Base-by-base conservation (phyloP, 2,113 vertebrate species). In the Hymenochirus boettgeri region DNA sequence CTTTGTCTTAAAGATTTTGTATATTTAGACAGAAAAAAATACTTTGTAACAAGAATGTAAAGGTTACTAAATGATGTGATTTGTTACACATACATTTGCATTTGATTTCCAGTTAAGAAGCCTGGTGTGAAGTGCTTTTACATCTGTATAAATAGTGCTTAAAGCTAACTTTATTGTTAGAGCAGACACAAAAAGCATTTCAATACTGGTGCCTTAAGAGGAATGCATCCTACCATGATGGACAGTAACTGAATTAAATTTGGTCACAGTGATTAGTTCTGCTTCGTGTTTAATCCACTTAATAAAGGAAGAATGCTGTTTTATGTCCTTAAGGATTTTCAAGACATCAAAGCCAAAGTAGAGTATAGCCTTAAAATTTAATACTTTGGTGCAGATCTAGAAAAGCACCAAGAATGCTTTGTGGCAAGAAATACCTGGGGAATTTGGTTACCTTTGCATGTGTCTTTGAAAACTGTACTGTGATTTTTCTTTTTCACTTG, bases 111-210 rank as follows among this genome's bases (percentile, higher is more conserved):
- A 48, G 46, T 48, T 21, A 57, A 66, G 64, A 66, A 58, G 47
- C 33, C 33, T 60, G 64, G 47, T 47, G 52, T 53, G 51, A 64
- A 60, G 53, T 45, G 24, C 63, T n/a, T n/a, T 13, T 33, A 60
- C 57, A 69, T 69, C 48, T 69, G 57, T 69, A 60, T 60, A 69
- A 60, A 69, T 60, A 69, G 42, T 17, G 35, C 46, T 69, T 24
- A 45, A 60, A 60, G 56, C 47, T 53, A 59, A 59, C 33, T 69
- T 45, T 52, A 69, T 59, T 69, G 65, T 51, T 57, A 69, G 65
- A 52, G 47, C 45, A 59, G 55, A 67, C 59, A 67, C 65, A 60
- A 69, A 69, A 60, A 33, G 12, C 56, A 69, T 69, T 60, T 48
- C 35, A 60, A 45, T 69, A 59, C 65, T 53, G 53, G 46, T 45